Conservation (phyloP, 2,113 vertebrate genomes). For the Rattus norvegicus region GRCr8 NC_086026.1:72398001-72398500, state of each 20-base stretch:
- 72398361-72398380: background rate
- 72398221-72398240: constrained; percentile 1
- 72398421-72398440: background rate
- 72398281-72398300: background rate
- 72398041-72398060: background rate
- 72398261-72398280: background rate
- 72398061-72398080: background rate
- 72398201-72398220: background rate
- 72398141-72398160: background rate
- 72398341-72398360: background rate
- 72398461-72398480: background rate
- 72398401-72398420: background rate
- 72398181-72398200: background rate
- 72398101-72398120: background rate
- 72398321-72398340: background rate
- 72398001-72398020: background rate
- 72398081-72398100: background rate
- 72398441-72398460: background rate
- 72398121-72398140: constrained; percentile 27
- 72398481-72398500: constrained; percentile 33
- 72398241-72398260: background rate
- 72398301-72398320: background rate
- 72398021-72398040: background rate
- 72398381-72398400: background rate
- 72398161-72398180: background rate